Evolutionary conservation across 2,113 vertebrate species (phyloP), one percentile per base, ranked within the genome.

Genomic region (Heterotis niloticus): DNA sequence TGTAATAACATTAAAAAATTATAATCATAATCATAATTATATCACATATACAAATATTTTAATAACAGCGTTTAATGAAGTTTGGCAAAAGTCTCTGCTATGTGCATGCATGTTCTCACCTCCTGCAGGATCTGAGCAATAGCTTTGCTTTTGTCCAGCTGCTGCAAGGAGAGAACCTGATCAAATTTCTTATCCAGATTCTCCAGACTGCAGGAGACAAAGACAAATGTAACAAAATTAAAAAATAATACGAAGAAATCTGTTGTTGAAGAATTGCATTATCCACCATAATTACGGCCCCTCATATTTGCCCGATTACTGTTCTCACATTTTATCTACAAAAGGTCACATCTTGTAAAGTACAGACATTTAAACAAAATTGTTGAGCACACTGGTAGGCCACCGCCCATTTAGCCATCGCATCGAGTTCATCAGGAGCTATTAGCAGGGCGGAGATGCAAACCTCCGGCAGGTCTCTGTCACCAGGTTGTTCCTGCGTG

Each of bases 61-160:
- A n/a, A n/a, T n/a, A n/a, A n/a, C n/a, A n/a, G n/a, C n/a, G n/a
- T n/a, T n/a, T n/a, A n/a, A n/a, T n/a, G n/a, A n/a, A n/a, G n/a
- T 44, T 44, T 2, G 34, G 34, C 3, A 44, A 44, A 2, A 44
- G 64, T 66, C 54, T 0, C 56, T 14, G 57, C 23, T 24, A 1
- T 44, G 18, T 69, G 24, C 54, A 1, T 44, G 11, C 29, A 24
- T 68, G 18, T 23, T 3, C 88, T 83, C 88, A 99, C 97, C 96
- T 99, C 94, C 86, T 96, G 92, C 77, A 98, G 85, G 86, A 99
- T 99, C 75, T 96, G 92, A 79, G 90, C 87, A 44, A 98, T 91
- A 77, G 95, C 97, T 90, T 95, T 98, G 85, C 87, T 95, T 88
- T 99, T 96, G 84, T 98, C 96, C 88, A 97, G 90, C 85, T 97